Evolutionary conservation across 2,797 vertebrate species (phyloP), one percentile per base, ranked within the genome.

Genomic region (Corythornis leucogaster): DNA sequence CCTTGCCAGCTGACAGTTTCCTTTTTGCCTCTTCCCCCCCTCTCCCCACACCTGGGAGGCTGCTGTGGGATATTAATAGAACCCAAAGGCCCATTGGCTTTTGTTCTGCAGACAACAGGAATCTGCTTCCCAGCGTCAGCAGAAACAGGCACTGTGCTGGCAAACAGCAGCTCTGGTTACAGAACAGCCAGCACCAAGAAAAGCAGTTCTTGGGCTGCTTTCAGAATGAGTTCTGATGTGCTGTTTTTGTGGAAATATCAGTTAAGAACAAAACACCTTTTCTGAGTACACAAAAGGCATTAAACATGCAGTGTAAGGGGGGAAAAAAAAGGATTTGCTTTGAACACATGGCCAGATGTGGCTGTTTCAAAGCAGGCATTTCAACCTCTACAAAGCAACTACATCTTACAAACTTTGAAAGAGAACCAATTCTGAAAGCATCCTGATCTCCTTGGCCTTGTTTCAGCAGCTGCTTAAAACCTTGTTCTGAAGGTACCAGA

Each of bases 101-200:
- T 78, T 89, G 87, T 92, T 94, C 82, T 87, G 82, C 93, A 87
- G 87, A 89, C 87, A 92, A 77, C 71, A 92, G 3, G 2, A 26
- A 93, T 84, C 90, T 87, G 76, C 70, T 80, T 86, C 84, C 70
- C 3, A 0, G 71, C 50, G 84, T 96, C 93, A 92, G 92, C 90
- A 95, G 81, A 94, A 96, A 89, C 24, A 7, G 54, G 21, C 45
- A 80, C 31, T 61, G 73, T 64, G 80, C 93, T 93, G 88, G 90
- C 88, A 93, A 91, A 87, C 80, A 93, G 15, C 92, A 90, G 61
- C 78, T 95, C 80, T 64, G 66, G 84, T 95, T 96, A 96, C 89
- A 80, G 94, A 96, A 95, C 89, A 93, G 85, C 80, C 30, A 80
- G 64, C 21, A 86, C 78, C 79, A 92, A 79, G 84, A 84, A 93